Evolutionary conservation across 2,888 invertebrate species (phyloP), one percentile per base, ranked within the genome.

Genomic region (Spilosoma lubricipeda): DNA sequence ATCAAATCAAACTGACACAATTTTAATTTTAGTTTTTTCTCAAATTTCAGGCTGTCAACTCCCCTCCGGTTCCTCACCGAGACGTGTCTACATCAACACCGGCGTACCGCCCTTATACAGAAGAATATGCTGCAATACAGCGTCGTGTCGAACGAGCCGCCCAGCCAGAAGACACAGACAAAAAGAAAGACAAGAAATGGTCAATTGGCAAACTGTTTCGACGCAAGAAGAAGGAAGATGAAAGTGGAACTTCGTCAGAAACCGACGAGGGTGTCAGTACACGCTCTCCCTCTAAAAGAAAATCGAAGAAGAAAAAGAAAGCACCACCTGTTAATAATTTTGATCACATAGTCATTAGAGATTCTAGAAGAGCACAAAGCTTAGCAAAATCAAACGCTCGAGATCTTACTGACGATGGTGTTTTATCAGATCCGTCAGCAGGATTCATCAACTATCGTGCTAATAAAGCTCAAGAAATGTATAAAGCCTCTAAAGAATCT

Each of bases 121-220:
- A 95, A 83, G 95, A 95, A 79, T 93, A 93, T 83, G 88, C 91
- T 75, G 85, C 92, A 82, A 89, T 92, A 80, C 93, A 91, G 77
- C 92, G 93, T 11, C 93, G 93, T 45, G 86, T 90, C 71, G 94
- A 94, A 67, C 88, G 93, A 71, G 90, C 93, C 23, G 81, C 85
- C 63, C 92, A 89, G 77, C 87, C 91, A 68, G 93, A 94, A 83
- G 94, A 94, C 64, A 82, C 86, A n/a, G 95, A 95, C 89, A 92
- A 94, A 79, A 96, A 96, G 80, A 96, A 96, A 86, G 97, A 97
- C 85, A 97, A 97, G 84, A 98, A 98, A 91, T 98, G 98, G 98
- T 97, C 98, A 15, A 96, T 98, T 66, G 98, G 98, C 13, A 97
- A 97, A 85, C 96, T 98, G 5, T 97, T 98, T 88, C 96, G 97